Conservation (phyloP, 2,888 invertebrate genomes). For the Perizoma affinitatum region DNA sequence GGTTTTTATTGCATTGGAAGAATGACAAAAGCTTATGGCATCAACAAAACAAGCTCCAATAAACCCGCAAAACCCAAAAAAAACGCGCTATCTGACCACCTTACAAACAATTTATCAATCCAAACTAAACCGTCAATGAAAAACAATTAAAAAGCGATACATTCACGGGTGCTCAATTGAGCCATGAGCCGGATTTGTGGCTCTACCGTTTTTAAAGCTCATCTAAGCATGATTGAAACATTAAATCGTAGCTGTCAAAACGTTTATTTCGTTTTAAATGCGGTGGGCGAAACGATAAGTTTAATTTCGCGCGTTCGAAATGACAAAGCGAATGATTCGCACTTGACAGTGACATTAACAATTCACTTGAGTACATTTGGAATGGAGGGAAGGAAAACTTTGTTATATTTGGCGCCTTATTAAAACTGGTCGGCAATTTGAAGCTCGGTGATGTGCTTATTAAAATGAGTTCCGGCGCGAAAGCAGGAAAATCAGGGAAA, state of each 20-base stretch:
- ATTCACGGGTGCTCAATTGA: conserved; percentile 30
- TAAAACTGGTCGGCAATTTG: conserved; percentile 22
- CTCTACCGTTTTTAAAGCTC: conserved; percentile 45
- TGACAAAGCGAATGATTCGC: conserved; percentile 11
- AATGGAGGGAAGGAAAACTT: neutral
- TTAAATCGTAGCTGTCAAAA: conserved; percentile 65
- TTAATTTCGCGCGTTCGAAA: conserved; percentile 9
- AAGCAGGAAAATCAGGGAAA: conserved; percentile 26
- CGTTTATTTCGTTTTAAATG: conserved; percentile 49
- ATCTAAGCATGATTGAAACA: conserved; percentile 66
- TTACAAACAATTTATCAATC: conserved; percentile 29
- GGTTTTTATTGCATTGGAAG: conserved; percentile 5
- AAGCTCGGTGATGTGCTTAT: conserved; percentile 29
- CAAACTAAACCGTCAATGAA: conserved; percentile 27
- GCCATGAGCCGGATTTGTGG: conserved; percentile 34
- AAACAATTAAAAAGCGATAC: conserved; percentile 37
- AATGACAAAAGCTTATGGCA: conserved; percentile 11
- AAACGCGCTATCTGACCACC: conserved; percentile 7
- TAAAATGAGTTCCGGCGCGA: conserved; percentile 26
- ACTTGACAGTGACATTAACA: conserved; percentile 26
- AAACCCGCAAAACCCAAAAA: conserved; percentile 14
- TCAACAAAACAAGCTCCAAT: conserved; percentile 17
- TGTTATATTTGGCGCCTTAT: conserved; percentile 11
- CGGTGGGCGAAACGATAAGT: conserved; percentile 25
- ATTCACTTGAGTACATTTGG: conserved; percentile 6